Base-by-base conservation (phyloP, 2,797 vertebrate genomes). In the Sebastes alutus region DNA sequence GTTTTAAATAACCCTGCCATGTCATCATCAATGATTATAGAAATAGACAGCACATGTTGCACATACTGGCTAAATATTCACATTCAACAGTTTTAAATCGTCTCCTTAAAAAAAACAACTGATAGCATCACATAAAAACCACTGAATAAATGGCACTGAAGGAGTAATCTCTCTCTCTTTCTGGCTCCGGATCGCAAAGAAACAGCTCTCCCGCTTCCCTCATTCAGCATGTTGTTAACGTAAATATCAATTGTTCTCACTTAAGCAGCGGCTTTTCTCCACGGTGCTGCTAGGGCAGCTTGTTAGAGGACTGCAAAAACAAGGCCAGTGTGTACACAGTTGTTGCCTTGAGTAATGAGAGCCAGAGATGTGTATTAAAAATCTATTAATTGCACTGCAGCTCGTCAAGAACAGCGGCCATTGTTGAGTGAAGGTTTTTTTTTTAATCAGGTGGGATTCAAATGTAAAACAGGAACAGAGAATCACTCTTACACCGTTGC, bases 181-280 rank as follows among this genome's bases (percentile, higher is more conserved):
- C 70, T 78, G 78, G 85, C 80, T 77, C 49, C 12, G 35, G 38
- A 78, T 81, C 42, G 29, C 68, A 76, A 73, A 25, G 25, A 66
- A 75, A 49, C 78, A 46, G 62, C 79, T 63, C 80, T 75, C 60
- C 81, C 25, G 82, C 75, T 72, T 75, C 72, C 55, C 75, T 77
- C 72, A 25, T 84, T 84, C 79, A 71, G 81, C 82, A 62, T 62
- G 84, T 33, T 83, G 82, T 85, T 86, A 86, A 86, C 81, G 88
- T 77, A 87, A 89, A 89, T 85, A 92, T 90, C 84, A 91, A 89
- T 88, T 78, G 81, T 83, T 87, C 80, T 83, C 68, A 72, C 75
- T 89, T 81, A 77, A 81, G 87, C 83, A 52, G 86, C 75, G 68
- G 73, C 80, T 88, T 83, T 86, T 67, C 81, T 85, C 82, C 60